phyloP scores from a whole-genome alignment of 2,113 vertebrate genomes.

The Butorides virescens region DNA sequence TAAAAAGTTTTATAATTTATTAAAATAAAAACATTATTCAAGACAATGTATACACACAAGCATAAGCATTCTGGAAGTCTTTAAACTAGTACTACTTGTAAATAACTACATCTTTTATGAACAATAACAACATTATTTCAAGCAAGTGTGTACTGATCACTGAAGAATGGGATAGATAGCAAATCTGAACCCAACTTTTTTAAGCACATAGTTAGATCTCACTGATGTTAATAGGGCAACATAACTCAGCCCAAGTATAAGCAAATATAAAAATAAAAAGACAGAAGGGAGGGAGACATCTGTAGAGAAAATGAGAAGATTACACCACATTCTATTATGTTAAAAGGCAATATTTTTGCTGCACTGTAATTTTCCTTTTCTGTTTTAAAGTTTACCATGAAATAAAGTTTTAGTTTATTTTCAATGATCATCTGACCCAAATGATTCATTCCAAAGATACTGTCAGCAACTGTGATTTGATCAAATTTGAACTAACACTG shows the following conservation, averaged over 20 bases:
- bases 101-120: neutral
- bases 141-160: neutral
- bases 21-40: neutral
- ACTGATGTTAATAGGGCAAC: neutral
- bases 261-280: neutral
- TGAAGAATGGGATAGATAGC: neutral
- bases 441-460: neutral
- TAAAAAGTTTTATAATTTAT: neutral
- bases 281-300: neutral
- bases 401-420: neutral
- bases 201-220: neutral
- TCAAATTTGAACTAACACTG: neutral
- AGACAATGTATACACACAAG: neutral
- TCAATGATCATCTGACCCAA: neutral
- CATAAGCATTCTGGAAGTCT: neutral
- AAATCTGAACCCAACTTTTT: neutral
- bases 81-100: neutral
- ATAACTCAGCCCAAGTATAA: neutral
- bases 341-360: neutral
- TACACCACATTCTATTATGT: neutral
- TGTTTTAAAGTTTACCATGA: neutral
- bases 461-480: neutral
- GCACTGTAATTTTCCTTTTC: neutral
- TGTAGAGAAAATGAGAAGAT: neutral
- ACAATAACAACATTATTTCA: neutral